Conservation (phyloP, 2,797 vertebrate species). For the Etheostoma perlongum region DNA sequence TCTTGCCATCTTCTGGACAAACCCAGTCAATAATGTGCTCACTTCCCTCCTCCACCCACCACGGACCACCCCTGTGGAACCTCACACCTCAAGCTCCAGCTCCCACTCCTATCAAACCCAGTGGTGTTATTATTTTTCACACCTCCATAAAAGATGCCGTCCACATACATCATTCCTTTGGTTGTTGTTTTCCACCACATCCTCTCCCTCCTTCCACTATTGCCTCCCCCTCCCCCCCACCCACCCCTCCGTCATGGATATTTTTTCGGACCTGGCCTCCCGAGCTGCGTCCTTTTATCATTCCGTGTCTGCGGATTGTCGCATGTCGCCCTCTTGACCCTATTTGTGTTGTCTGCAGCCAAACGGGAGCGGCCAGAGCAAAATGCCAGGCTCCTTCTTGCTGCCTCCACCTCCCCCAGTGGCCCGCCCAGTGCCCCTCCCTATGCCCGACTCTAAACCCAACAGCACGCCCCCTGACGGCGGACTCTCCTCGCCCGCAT, state of each 20-base stretch:
- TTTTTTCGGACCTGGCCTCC: constrained; percentile 75
- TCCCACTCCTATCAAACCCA: constrained; percentile 68
- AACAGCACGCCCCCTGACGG: constrained; percentile 90
- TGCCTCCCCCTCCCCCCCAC: constrained; percentile 41
- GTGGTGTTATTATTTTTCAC: constrained; percentile 80
- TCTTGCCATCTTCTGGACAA: constrained; percentile 82
- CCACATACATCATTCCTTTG: constrained; percentile 84
- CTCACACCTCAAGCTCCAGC: constrained; percentile 64
- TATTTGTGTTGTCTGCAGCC: constrained; percentile 97
- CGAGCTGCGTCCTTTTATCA: constrained; percentile 76
- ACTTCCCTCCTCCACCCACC: constrained; percentile 73
- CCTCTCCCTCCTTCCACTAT: constrained; percentile 70
- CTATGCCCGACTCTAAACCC: constrained; percentile 95
- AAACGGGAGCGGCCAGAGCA: constrained; percentile 96
- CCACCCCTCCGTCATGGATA: constrained; percentile 74
- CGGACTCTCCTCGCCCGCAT: constrained; percentile 94
- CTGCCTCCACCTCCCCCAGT: constrained; percentile 96
- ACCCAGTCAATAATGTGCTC: constrained; percentile 73
- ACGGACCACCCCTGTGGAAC: constrained; percentile 68
- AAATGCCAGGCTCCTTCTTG: constrained; percentile 98
- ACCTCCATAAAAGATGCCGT: constrained; percentile 80
- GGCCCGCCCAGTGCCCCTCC: constrained; percentile 98
- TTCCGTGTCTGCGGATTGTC: constrained; percentile 82
- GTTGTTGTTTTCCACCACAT: constrained; percentile 78
- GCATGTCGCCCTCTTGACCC: constrained; percentile 87